Evolutionary conservation across 2,888 invertebrate species (phyloP), one percentile per base, ranked within the genome.

Genomic region (Pimpla rufipes): DNA sequence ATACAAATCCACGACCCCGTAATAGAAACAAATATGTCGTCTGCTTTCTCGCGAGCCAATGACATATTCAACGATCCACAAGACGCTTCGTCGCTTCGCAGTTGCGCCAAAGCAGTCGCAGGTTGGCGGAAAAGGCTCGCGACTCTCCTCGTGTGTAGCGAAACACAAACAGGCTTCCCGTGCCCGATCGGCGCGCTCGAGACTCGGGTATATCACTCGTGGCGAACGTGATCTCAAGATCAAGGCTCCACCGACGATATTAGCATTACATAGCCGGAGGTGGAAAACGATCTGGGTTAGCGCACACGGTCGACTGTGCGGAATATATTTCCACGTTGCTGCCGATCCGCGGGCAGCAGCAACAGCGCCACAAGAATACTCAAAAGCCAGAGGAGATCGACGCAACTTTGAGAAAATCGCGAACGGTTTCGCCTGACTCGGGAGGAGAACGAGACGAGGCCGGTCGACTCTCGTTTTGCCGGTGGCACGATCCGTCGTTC

Each of bases 261-360:
- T 88, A 86, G 85, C 88, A 88, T 88, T 87, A 88, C 59, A 83
- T 89, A 83, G 87, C 86, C 77, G 82, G 79, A 79, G 77, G 80
- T 84, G 84, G 87, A 87, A 89, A 87, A 87, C 86, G 85, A 89
- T 89, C 88, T 90, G 84, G 90, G 89, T 89, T 89, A 88, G 70
- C 85, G 82, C 64, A 81, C 23, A 82, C 13, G 64, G 29, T 29
- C 21, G 62, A 52, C 62, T 35, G 68, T 10, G 68, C 62, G 16
- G 52, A 76, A 76, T 76, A 76, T 75, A 82, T 57, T 76, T 76
- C 66, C 50, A 62, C 66, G 47, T 42, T 70, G 40, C 18, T n/a
- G 5, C n/a, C 29, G 18, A 6, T 16, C 55, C 4, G 11, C 11
- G 16, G 13, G 29, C n/a, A 70, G 45, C 21, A 35, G 29, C 35